Conservation (phyloP, 2,113 vertebrate species). For the Paedocypris sp. region DNA sequence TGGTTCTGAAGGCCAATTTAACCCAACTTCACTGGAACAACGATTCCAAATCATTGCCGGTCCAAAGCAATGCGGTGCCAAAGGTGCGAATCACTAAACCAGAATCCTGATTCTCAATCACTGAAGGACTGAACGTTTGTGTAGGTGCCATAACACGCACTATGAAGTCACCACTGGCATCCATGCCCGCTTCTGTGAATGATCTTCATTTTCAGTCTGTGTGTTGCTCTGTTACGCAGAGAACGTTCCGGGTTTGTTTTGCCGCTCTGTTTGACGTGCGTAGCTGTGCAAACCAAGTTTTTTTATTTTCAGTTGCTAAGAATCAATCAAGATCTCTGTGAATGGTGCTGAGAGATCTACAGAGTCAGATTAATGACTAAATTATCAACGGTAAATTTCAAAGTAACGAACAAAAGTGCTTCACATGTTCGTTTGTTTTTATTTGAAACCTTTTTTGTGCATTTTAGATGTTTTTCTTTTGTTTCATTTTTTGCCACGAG, state of each 20-base stretch:
- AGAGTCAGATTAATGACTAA: too few relatives aligned
- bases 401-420: too few relatives aligned
- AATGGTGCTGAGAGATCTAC: constrained; percentile 13
- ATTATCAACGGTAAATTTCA: too few relatives aligned
- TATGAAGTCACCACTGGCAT: background rate
- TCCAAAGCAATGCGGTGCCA: background rate
- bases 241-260: background rate
- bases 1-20: background rate
- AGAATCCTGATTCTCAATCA: too few relatives aligned
- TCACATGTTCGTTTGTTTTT: too few relatives aligned
- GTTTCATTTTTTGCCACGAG: too few relatives aligned
- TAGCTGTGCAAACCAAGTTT: constrained; percentile 29
- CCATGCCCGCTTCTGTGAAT: background rate
- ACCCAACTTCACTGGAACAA: too few relatives aligned
- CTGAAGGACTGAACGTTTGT: too few relatives aligned
- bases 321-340: constrained; percentile 15
- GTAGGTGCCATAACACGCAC: too few relatives aligned
- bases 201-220: background rate
- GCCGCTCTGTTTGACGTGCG: constrained; percentile 7
- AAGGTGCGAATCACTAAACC: background rate
- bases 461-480: too few relatives aligned
- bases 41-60: too few relatives aligned
- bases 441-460: too few relatives aligned
- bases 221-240: constrained; percentile 16
- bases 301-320: constrained; percentile 3